Evolutionary conservation across 2,888 invertebrate species (phyloP), one percentile per base, ranked within the genome.

Genomic region (Ashinkailepas kermadecensis): DNA sequence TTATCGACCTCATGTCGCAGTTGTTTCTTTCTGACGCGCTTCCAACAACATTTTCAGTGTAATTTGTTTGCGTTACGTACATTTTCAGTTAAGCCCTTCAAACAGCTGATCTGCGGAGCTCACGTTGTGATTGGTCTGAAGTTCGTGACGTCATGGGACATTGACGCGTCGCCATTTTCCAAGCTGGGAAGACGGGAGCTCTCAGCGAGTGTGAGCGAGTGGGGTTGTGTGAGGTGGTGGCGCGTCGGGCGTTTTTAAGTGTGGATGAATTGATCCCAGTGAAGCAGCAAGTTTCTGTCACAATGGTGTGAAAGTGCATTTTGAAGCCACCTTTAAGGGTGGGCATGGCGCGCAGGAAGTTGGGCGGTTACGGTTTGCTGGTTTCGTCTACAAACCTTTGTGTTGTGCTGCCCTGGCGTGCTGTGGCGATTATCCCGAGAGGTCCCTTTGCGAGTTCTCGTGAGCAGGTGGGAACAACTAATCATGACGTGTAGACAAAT

Each of bases 81-180:
- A 39, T 39, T 39, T 39, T 39, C 39, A 39, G 39, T 39, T 39
- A 39, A 74, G 21, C 74, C 21, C n/a, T 21, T 74, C 74, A 18
- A 74, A 74, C 74, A 74, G 74, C 74, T 74, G 74, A 74, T 74
- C 74, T 21, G 18, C 74, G 11, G 74, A 56, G 56, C 74, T 56
- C 54, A 54, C 56, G 3, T 56, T 74, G 74, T 56, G 74, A 74
- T 74, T 74, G 74, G 74, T 74, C 56, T 13, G 21, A 9, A 18
- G 13, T 9, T 12, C 15, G 18, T 74, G 74, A 74, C 74, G 74
- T 74, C 74, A 74, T 15, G 56, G 74, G 54, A 21, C 74, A 74
- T 74, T 74, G 74, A 74, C 74, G 54, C 74, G 74, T 74, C 74
- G 74, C 74, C 74, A 74, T 74, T 74, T 74, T 65, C 65, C 65